Evolutionary conservation across 2,797 vertebrate species (phyloP).

Genomic region (Simalia tracyae): DNA sequence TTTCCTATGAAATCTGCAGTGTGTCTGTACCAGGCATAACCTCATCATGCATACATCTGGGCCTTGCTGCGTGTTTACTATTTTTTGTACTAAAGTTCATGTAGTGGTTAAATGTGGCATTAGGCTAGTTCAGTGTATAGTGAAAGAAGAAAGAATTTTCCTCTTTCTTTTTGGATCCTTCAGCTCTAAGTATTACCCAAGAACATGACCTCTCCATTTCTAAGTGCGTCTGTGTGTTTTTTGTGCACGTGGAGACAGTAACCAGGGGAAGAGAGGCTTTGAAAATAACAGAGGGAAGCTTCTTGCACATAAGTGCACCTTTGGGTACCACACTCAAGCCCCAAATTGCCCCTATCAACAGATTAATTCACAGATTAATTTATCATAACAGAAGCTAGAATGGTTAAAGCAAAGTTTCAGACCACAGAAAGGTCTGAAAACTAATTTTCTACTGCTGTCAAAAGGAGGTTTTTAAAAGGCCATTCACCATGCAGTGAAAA

Average conservation of each 20-base stretch:
- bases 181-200: neutral
- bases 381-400: neutral
- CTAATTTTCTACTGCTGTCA: neutral
- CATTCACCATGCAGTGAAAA: constrained; percentile 37
- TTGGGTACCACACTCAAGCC: neutral
- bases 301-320: neutral
- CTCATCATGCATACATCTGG: neutral
- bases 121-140: neutral
- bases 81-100: neutral
- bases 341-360: neutral
- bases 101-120: neutral
- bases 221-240: neutral
- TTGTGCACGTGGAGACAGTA: neutral
- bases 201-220: neutral
- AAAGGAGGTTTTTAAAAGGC: constrained; percentile 40
- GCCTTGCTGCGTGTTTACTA: neutral
- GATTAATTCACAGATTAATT: neutral
- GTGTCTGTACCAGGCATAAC: neutral
- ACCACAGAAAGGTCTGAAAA: too few relatives aligned
- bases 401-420: neutral
- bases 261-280: neutral
- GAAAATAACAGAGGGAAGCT: neutral
- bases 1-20: neutral
- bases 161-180: neutral
- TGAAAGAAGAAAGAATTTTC: neutral